Evolutionary conservation across 2,797 vertebrate species (phyloP), one percentile per base, ranked within the genome.

Genomic region (Trematomus bernacchii): DNA sequence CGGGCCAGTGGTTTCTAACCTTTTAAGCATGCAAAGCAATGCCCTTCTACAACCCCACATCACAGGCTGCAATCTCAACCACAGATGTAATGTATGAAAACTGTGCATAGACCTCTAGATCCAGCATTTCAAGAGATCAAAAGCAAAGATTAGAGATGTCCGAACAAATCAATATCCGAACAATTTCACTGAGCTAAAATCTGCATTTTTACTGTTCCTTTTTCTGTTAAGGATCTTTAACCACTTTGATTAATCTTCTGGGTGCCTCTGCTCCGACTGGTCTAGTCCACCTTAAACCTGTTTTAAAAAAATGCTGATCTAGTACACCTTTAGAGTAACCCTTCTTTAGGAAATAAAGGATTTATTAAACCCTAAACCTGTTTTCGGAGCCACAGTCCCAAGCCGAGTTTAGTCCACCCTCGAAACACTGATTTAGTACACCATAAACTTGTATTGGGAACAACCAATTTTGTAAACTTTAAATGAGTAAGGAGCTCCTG

Each of bases 21-120:
- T 54, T 33, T 51, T 61, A 23, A 43, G 46, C 65, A 62, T 55
- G 47, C 37, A 48, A 47, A 61, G 55, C 55, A 19, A 44, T 42
- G 54, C 51, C 14, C 33, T 53, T 72, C 71, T 47, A 37, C 37
- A 50, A 51, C 58, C 67, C 44, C 47, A 69, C 40, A 73, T 72
- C 60, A 74, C 46, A 61, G 30, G 19, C 72, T 79, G 55, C 19
- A 37, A 37, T 27, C 27, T 27, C 27, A 27, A 5, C 27, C 27
- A 27, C 27, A 27, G 27, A 27, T 27, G 27, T 5, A 27, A 27
- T 27, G 27, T 27, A 27, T 27, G 27, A 27, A 27, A 27, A 27
- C 27, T 4, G 27, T 27, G 27, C 27, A 27, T 5, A 27, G 27
- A 27, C 27, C 27, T 27, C 27, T 27, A 27, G 27, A 27, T 27